Evolutionary conservation across 2,113 vertebrate genomes (phyloP), one percentile per base, ranked within the genome.

Genomic region (Platysternon megacephalum): DNA sequence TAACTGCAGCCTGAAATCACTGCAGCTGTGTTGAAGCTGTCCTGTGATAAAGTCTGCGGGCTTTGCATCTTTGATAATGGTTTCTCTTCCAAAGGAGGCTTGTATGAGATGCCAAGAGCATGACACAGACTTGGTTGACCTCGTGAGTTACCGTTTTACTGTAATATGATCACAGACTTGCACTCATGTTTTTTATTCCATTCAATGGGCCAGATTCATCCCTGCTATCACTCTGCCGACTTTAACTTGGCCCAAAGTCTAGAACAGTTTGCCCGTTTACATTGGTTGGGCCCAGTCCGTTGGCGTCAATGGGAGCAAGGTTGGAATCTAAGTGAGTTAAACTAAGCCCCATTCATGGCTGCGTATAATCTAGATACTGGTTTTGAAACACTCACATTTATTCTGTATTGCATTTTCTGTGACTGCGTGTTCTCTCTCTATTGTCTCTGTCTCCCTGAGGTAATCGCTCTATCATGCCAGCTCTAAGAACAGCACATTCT

Each of bases 61-160:
- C 51, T 51, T 51, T 3, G 53, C 65, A 5, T 65, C 52, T 46
- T 1, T 0, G 3, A 6, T 24, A 5, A 24, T 0, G 39, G 58
- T 32, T 46, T 39, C 51, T 35, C 28, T 9, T 44, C 86, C 79
- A 51, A 3, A 22, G 10, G 35, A 24, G 79, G 52, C 84, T 95
- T n/a, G 29, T 82, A 42, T 44, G 9, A 3, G 21, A 2, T 17
- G 35, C 58, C 51, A 79, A 44, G 68, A 56, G 22, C 17, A 51
- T 7, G 28, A 58, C 55, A n/a, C 80, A 16, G 86, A 53, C 80
- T 32, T 89, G 44, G 61, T 5, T 86, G 12, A 48, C 5, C 4
- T 35, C 28, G 5, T 65, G 6, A 19, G 84, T 46, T 79, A 28
- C 28, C 2, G 11, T 14, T 14, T 49, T 49, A 49, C 48, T 49